Base-by-base conservation (phyloP, 2,888 invertebrate genomes). In the Acrobasis consociella region DNA sequence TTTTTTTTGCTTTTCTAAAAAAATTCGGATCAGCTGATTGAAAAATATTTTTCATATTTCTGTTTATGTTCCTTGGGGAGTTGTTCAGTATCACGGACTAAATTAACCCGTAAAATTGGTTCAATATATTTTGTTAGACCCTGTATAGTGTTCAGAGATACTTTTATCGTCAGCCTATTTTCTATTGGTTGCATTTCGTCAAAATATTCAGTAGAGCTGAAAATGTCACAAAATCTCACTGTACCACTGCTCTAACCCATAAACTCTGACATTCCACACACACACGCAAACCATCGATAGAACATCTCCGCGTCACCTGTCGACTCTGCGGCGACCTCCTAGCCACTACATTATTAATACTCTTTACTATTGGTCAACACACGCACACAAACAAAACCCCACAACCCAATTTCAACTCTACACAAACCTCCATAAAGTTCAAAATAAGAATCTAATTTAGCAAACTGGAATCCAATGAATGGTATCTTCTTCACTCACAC, bases 211-310 rank as follows among this genome's bases (percentile, higher is more conserved):
- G 31, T 8, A 5, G 31, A 31, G 7, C 31, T 31, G 31, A 31
- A 31, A 31, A 31, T 31, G 22, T 22, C 22, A 22, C 22, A 3
- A 22, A 5, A 17, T 42, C 71, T 62, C 60, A 63, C 64, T 78
- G 71, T 72, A 65, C 63, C 69, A 65, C 71, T 63, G 64, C 64
- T 71, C 73, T 80, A 74, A 78, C 66, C 68, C 67, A 71, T 88
- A 86, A 90, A 88, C 89, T 90, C 84, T 89, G 89, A 90, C 89
- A 89, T 88, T 87, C 82, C 80, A 78, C 85, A 67, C 84, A 85
- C 89, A 88, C 87, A 87, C 65, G 69, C 78, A 67, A 74, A 76
- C 70, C 68, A 69, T 69, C 67, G 75, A 75, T 70, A 72, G 76
- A 80, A 72, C 82, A 84, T 83, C 80, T 77, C 77, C 73, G 73